Evolutionary conservation across 30 jellyfish, hydroid and myxozoan genomes (phyloP).

Genomic region (Cassiopea xamachana): DNA sequence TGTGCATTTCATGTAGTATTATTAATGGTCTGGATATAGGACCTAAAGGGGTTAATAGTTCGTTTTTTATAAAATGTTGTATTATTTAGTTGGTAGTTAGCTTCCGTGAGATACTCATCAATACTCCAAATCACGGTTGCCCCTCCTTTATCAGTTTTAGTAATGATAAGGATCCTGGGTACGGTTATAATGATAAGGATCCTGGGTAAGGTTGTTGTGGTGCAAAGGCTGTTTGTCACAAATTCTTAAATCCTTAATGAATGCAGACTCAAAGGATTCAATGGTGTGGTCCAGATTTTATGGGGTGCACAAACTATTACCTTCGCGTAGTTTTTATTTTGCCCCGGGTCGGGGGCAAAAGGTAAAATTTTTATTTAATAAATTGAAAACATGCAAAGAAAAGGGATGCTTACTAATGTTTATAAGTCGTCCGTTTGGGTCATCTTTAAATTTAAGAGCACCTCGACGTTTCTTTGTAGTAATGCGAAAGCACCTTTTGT

Average conservation of each 20-base stretch:
- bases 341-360: conserved; percentile 40
- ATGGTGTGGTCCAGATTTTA: neutral
- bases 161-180: neutral
- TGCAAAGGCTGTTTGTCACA: neutral
- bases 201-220: conserved; percentile 1
- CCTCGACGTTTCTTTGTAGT: conserved; percentile 11
- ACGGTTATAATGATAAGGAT: neutral
- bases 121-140: conserved; percentile 16
- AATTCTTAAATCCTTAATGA: conserved; percentile 6
- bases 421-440: conserved; percentile 3
- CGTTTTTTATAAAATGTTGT: conserved; percentile 12
- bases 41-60: neutral
- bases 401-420: conserved; percentile 8
- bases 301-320: conserved; percentile 8
- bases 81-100: conserved; percentile 10
- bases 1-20: neutral
- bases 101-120: conserved; percentile 21
- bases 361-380: conserved; percentile 25
- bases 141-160: conserved; percentile 29
- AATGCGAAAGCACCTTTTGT: conserved; percentile 6
- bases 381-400: neutral
- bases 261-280: conserved; percentile 22
- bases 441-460: neutral
- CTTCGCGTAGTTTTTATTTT: neutral
- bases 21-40: neutral